phyloP scores from a whole-genome alignment of 2,888 invertebrate genomes.

The Hirtodrosophila histrioides region DNA sequence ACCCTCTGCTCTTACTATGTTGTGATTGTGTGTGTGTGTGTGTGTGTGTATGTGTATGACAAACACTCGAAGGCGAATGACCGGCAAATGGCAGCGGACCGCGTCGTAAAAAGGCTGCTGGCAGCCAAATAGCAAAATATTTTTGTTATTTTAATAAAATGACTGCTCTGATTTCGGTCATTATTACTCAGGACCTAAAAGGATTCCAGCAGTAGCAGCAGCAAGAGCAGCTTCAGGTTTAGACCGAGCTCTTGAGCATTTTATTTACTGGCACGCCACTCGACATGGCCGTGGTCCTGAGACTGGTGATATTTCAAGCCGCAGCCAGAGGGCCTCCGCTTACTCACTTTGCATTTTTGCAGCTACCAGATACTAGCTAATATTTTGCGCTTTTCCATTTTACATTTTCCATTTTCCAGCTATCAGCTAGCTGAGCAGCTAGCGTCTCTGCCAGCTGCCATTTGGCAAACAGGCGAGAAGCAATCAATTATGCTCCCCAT shows the following conservation, averaged over 20 bases:
- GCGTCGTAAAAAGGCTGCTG: slow-evolving; percentile 58
- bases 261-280: slow-evolving; percentile 45
- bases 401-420: slow-evolving; percentile 25
- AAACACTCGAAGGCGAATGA: slow-evolving; percentile 59
- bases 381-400: slow-evolving; percentile 9
- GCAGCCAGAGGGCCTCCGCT: slow-evolving; percentile 1
- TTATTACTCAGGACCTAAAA: slow-evolving; percentile 47
- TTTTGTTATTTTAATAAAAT: slow-evolving; percentile 77
- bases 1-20: neutral
- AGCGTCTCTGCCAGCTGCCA: slow-evolving; percentile 2
- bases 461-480: slow-evolving; percentile 35
- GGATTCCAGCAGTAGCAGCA: neutral
- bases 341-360: slow-evolving; percentile 54
- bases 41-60: slow-evolving; percentile 5
- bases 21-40: too few relatives aligned
- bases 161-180: slow-evolving; percentile 70
- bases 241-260: slow-evolving; percentile 21
- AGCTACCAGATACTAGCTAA: slow-evolving; percentile 1
- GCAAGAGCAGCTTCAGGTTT: slow-evolving; percentile 13
- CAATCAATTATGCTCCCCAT: slow-evolving; percentile 71
- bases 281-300: slow-evolving; percentile 27
- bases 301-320: slow-evolving; percentile 59
- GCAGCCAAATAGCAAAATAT: slow-evolving; percentile 66
- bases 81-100: slow-evolving; percentile 56
- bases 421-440: slow-evolving; percentile 28